These are phyloP conservation scores for Myoxocephalus aenaeus DNA, from an alignment of 2,797 vertebrate genomes.

Conservation along the genomic window DNA sequence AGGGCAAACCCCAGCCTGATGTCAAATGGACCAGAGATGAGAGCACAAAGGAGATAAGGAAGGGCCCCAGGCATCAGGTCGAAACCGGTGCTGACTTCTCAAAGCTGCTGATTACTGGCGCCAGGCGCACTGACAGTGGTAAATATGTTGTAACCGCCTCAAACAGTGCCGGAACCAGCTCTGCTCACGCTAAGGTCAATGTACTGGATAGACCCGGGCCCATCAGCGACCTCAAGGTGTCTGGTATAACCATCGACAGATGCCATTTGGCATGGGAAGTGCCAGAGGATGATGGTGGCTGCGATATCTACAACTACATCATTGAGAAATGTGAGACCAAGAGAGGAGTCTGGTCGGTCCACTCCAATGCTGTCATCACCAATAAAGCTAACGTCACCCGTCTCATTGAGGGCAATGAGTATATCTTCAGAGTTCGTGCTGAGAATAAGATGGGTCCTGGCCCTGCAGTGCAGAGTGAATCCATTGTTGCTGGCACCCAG, in stretches of 20 bases:
- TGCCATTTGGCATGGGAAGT: slow-evolving; percentile 94
- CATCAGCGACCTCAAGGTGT: slow-evolving; percentile 91
- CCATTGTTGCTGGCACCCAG: slow-evolving; percentile 93
- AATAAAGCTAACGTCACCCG: slow-evolving; percentile 91
- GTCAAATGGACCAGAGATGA: slow-evolving; percentile 95
- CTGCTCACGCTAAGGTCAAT: slow-evolving; percentile 90
- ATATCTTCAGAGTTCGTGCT: slow-evolving; percentile 96
- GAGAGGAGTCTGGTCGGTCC: slow-evolving; percentile 96
- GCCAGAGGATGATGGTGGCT: slow-evolving; percentile 96
- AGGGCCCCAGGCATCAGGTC: slow-evolving; percentile 89
- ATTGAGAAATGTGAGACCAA: slow-evolving; percentile 99
- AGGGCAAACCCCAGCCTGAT: slow-evolving; percentile 96
- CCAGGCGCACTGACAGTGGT: slow-evolving; percentile 93
- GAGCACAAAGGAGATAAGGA: slow-evolving; percentile 89
- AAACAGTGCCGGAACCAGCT: slow-evolving; percentile 91
- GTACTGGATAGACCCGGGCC: slow-evolving; percentile 96
- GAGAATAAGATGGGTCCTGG: slow-evolving; percentile 99
- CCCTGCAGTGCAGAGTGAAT: slow-evolving; percentile 92
- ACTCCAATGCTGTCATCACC: slow-evolving; percentile 91
- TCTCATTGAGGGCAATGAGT: slow-evolving; percentile 97
- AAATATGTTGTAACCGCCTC: slow-evolving; percentile 93
- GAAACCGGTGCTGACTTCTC: slow-evolving; percentile 90
- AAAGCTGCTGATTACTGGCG: slow-evolving; percentile 89
- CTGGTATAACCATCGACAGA: slow-evolving; percentile 91
- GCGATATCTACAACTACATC: slow-evolving; percentile 99